Percentiles rank a stretch among this genome's conserved stretches.
phyloP scores from a whole-genome alignment of 30 jellyfish, hydroid and myxozoan species.

The Hydra vulgaris region DNA sequence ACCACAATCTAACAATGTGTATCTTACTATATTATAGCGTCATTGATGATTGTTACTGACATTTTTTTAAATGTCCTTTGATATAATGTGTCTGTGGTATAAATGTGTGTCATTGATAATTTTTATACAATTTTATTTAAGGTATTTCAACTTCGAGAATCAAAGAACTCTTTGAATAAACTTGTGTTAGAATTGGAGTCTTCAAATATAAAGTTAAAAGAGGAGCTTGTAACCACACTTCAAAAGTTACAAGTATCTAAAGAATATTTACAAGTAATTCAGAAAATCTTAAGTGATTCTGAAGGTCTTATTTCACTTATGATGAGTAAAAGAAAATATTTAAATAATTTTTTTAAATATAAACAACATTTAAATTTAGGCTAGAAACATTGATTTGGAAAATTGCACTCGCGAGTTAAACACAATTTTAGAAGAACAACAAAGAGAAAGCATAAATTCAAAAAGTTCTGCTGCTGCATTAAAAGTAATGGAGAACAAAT shows the following conservation, averaged over 20 bases:
- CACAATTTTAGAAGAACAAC: constrained; percentile 28
- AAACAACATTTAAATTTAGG: constrained; percentile 6
- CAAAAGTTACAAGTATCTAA: constrained; percentile 24
- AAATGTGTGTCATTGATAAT: too few species aligned
- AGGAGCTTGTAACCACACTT: constrained; percentile 19
- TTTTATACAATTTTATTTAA: neutral
- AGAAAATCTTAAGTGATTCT: too few species aligned
- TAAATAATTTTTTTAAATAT: too few species aligned
- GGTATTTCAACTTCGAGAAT: constrained; percentile 21
- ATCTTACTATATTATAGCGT: too few species aligned
- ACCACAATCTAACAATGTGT: too few species aligned
- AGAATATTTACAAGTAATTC: constrained; percentile 16
- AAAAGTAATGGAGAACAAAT: constrained; percentile 53
- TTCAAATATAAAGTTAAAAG: constrained; percentile 6
- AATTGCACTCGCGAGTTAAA: constrained; percentile 24
- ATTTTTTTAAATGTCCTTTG: too few species aligned
- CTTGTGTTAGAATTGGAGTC: neutral
- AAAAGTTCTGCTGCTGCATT: constrained; percentile 29
- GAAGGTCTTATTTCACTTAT: too few species aligned
- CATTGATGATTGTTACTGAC: too few species aligned
- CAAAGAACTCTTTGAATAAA: neutral
- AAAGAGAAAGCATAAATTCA: constrained; percentile 22
- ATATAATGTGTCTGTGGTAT: too few species aligned
- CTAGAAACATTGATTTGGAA: constrained; percentile 48
- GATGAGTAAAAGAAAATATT: too few species aligned